Evolutionary conservation across 2,888 invertebrate species (phyloP), one percentile per base, ranked within the genome.

Genomic region (Liopterus haemorrhoidalis): DNA sequence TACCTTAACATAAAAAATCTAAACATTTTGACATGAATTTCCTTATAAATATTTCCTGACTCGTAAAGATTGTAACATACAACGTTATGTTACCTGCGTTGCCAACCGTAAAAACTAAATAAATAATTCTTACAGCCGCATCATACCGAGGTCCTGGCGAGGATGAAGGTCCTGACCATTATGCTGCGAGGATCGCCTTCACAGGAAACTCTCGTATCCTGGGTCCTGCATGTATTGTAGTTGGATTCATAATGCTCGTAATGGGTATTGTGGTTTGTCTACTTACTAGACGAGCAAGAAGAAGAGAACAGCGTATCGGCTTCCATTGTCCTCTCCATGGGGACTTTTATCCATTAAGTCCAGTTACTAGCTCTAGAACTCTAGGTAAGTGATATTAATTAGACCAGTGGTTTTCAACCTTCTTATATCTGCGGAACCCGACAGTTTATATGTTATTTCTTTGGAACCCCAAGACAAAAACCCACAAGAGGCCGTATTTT

Each of bases 281-380:
- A 57, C 64, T 84, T 54, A 81, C 81, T 62, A 71, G 80, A 39
- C 70, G 82, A 20, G 82, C 82, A 2, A 74, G 81, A 51, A 72
- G 75, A 40, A 71, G 79, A 25, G 81, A 82, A 57, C 76, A 82
- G 42, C 72, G 82, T 31, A 73, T 84, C 49, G 83, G 83, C 42
- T 85, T 83, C 69, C 83, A 83, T 65, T 85, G 85, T 64, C 84
- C 84, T 19, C 73, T 85, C 32, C 84, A 84, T 57, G 85, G 85
- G 4, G 84, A 84, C 67, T 85, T 85, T 66, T 85, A 82, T 62
- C 84, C 84, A 2, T 68, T 82, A 25, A 82, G 81, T 61, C 81
- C 82, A 16, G 75, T 79, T 48, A 77, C 73, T 46, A 65, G 65
- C 56, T 65, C 64, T 44, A 64, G 59, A 56, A 65, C 65, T 37